Evolutionary conservation across 2,797 vertebrate species (phyloP).

Genomic region (Streptopelia turtur): DNA sequence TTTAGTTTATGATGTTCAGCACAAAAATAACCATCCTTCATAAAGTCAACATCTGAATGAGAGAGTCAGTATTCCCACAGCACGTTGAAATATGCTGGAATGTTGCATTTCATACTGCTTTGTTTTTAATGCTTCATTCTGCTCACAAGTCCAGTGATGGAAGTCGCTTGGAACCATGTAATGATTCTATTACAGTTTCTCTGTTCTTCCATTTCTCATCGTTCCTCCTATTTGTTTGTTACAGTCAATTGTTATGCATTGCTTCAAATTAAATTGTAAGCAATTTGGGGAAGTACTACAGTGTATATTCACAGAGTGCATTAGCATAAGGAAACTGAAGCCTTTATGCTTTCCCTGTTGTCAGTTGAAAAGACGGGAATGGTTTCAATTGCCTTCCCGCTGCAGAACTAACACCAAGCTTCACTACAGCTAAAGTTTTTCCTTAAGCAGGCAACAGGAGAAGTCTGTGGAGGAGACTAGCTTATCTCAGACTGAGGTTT

Average conservation of each 20-base stretch:
- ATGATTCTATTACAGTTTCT: slow-evolving; percentile 28
- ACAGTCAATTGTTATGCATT: background rate
- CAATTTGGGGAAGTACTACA: background rate
- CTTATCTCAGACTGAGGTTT: background rate
- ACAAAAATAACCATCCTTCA: background rate
- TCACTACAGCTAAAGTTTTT: background rate
- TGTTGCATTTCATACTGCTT: background rate
- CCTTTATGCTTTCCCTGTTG: background rate
- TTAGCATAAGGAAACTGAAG: background rate
- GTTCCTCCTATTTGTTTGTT: slow-evolving; percentile 18
- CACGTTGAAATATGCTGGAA: background rate
- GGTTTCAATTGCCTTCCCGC: background rate
- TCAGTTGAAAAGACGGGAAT: background rate
- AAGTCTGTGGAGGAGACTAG: background rate
- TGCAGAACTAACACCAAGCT: background rate
- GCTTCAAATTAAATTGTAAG: slow-evolving; percentile 38
- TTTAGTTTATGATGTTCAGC: background rate
- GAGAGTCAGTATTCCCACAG: background rate
- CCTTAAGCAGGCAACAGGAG: background rate
- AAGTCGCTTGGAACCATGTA: background rate
- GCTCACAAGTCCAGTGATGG: background rate
- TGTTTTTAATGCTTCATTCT: slow-evolving; percentile 20
- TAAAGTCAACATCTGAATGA: background rate
- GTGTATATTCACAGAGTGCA: background rate
- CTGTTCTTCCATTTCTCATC: slow-evolving; percentile 21